Evolutionary conservation across 1,140 invertebrate genomes (phyloP), one percentile per base, ranked within the genome.

Genomic region (Hirudo medicinalis): DNA sequence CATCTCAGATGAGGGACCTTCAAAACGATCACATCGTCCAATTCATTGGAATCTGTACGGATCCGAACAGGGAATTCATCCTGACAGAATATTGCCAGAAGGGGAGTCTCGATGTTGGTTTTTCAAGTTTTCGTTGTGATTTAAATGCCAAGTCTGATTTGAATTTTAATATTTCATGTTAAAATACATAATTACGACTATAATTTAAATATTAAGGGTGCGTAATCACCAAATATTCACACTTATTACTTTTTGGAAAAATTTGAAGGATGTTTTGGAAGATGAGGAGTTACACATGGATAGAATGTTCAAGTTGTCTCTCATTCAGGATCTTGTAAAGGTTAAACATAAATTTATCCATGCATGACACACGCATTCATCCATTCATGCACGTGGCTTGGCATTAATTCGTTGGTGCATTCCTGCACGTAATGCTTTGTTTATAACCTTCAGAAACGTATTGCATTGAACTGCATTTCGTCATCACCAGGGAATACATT

Each of bases 1-100:
- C 43, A 49, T 49, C 43, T 49, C 43, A 89, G 85, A 92, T 97
- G 88, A 95, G 96, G 81, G 93, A 97, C 79, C 82, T 97, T 2
- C 91, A 95, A 75, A 91, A 96, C 78, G 92, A 97, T 79, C 93
- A 97, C 81, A 84, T 97, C 75, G 92, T 92, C 9, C 85, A 91
- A 75, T 97, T 97, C 82, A 90, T 92, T 75, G 94, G 94, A 0
- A 91, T 91, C 3, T 96, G 92, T 77, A 85, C 97, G 15, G 93
- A 97, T 72, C 86, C 87, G 8, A 78, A 80, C 0, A 75, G 81
- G 67, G 79, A 82, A 75, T 95, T 90, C 75, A 83, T 98, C 0
- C 82, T 99, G 0, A 95, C 90, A 0, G 94, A 97, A 80, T 96
- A 93, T 77, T 96, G 93, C 78, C 90, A 91, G 0, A 92, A 92